A percentile compares a stretch with the other conserved stretches of the same genome.
These are phyloP conservation scores for Desmodus rotundus DNA, from an alignment of 2,113 vertebrate species.

Conservation along the genomic window DNA sequence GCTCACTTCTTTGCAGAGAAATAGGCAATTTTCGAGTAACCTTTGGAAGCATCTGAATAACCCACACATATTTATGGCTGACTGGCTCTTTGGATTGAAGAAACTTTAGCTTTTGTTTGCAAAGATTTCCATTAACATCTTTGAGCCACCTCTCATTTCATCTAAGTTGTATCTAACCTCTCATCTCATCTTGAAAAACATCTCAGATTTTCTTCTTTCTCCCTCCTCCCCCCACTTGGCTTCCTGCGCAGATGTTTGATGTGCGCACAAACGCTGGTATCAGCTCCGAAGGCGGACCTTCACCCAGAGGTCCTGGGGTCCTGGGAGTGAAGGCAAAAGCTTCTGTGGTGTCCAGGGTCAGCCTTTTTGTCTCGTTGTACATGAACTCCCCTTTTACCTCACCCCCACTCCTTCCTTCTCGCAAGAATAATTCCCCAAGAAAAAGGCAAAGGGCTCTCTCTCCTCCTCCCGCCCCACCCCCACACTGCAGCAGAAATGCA, in stretches of 20 bases:
- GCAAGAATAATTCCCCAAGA: slow-evolving; percentile 53
- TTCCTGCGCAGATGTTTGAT: not conserved
- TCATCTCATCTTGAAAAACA: not conserved
- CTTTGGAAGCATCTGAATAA: slow-evolving; percentile 66
- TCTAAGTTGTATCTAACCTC: not conserved
- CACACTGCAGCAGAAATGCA: slow-evolving; percentile 53
- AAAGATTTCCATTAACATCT: slow-evolving; percentile 56
- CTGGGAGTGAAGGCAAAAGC: slow-evolving; percentile 12
- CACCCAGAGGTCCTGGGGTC: not conserved
- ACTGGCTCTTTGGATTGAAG: slow-evolving; percentile 52
- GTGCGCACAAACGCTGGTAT: not conserved
- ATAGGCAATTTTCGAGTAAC: slow-evolving; percentile 57
- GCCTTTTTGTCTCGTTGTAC: slow-evolving; percentile 54
- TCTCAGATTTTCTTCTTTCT: not conserved
- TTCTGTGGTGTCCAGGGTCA: not conserved
- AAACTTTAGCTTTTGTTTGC: slow-evolving; percentile 30
- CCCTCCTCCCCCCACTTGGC: not conserved
- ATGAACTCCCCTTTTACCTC: slow-evolving; percentile 53
- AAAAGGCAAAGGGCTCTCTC: slow-evolving; percentile 55
- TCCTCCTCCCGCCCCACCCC: slow-evolving; percentile 34
- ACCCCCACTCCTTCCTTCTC: slow-evolving; percentile 39
- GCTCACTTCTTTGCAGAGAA: slow-evolving; percentile 61
- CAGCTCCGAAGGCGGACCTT: not conserved
- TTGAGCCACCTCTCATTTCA: slow-evolving; percentile 41
- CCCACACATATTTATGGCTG: slow-evolving; percentile 24